Percentiles rank a stretch among this genome's conserved stretches.
These are phyloP conservation scores for Silurus asotus DNA, from an alignment of 2,113 vertebrate genomes.

Conservation along the genomic window DNA sequence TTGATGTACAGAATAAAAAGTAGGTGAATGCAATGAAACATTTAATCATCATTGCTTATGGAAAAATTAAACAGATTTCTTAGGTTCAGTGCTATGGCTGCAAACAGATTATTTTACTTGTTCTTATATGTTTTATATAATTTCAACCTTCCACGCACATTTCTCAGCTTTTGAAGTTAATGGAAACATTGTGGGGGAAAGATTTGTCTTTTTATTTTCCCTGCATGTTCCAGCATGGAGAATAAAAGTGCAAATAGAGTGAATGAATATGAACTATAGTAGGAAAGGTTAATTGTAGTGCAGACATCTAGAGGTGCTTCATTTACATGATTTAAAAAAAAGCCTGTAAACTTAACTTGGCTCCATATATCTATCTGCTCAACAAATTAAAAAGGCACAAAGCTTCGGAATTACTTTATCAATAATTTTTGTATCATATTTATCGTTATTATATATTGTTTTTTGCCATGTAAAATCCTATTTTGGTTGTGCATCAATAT, in stretches of 20 bases:
- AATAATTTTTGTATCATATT: neutral
- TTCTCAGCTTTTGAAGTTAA: neutral
- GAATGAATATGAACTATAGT: constrained; percentile 2
- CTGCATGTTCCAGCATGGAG: constrained; percentile 50
- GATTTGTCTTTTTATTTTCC: neutral
- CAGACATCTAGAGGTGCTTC: neutral
- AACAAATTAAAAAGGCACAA: neutral
- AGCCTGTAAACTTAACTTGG: neutral
- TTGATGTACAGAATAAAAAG: neutral
- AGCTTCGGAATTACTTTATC: neutral
- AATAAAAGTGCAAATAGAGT: constrained; percentile 42
- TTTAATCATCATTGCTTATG: neutral
- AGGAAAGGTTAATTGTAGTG: neutral
- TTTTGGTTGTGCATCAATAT: neutral
- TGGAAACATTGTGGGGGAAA: neutral
- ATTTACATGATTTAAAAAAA: neutral
- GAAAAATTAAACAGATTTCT: neutral
- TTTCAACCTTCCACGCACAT: neutral
- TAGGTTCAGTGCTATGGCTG: neutral
- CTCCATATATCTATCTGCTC: neutral
- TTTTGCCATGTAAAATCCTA: neutral
- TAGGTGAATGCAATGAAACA: neutral
- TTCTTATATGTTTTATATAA: neutral
- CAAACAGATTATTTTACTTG: neutral
- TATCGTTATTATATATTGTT: neutral